Conservation (phyloP, 2,888 invertebrate species). For the Calameuta filiformis region DNA sequence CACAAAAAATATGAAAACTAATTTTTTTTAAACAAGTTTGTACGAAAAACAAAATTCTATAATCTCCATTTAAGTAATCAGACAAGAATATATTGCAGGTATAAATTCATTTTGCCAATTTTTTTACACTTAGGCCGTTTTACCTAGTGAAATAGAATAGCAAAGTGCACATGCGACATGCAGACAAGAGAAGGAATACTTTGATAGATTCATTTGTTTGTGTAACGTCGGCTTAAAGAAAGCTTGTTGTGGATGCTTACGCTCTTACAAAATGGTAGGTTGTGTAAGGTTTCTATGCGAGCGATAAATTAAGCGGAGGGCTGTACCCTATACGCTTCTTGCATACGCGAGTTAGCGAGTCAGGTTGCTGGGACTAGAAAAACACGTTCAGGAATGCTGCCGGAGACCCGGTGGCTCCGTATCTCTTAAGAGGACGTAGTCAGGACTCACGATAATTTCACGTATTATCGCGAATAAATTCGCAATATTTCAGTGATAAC, state of each 20-base stretch:
- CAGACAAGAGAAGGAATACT: neutral
- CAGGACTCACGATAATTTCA: conserved; percentile 20
- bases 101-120: neutral
- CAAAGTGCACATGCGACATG: neutral
- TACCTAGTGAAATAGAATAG: neutral
- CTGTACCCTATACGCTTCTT: conserved; percentile 34
- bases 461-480: conserved; percentile 31
- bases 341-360: conserved; percentile 36
- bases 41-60: neutral
- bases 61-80: neutral
- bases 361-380: conserved; percentile 30
- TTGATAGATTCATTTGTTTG: conserved; percentile 6
- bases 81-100: neutral
- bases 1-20: neutral
- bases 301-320: conserved; percentile 40
- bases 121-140: neutral
- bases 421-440: conserved; percentile 1
- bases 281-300: conserved; percentile 37
- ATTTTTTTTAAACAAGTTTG: too few relatives aligned
- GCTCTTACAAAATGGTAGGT: conserved; percentile 45
- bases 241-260: conserved; percentile 8
- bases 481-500: conserved; percentile 32
- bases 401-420: conserved; percentile 15
- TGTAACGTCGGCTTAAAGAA: neutral
- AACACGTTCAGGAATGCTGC: conserved; percentile 35